phyloP scores from a whole-genome alignment of 2,113 vertebrate species.

The Menura novaehollandiae region DNA sequence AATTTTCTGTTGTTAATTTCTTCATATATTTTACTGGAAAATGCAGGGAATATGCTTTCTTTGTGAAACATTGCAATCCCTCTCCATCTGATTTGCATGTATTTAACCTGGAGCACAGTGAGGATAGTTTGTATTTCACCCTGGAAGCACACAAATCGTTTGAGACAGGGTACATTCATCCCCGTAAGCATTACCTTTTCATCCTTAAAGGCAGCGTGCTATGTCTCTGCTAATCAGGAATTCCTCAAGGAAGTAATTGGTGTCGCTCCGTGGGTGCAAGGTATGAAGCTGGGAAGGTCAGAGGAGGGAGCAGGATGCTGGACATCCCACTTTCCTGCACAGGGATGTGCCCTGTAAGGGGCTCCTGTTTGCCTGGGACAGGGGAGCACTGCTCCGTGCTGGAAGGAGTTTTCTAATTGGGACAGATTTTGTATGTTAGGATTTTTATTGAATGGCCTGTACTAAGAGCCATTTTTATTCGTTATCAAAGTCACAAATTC shows the following conservation, averaged over 20 bases:
- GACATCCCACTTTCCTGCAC: accelerated
- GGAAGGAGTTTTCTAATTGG: neutral
- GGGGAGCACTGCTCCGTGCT: neutral
- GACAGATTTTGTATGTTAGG: neutral
- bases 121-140: neutral
- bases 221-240: neutral
- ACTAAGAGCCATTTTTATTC: neutral
- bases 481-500: neutral
- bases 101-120: neutral
- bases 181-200: neutral
- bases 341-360: accelerated
- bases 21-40: neutral
- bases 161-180: neutral
- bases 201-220: accelerated
- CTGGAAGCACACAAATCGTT: neutral
- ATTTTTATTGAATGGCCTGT: neutral
- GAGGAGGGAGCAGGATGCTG: neutral
- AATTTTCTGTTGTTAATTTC: neutral
- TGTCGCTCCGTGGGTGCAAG: accelerated
- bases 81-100: accelerated
- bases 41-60: accelerated
- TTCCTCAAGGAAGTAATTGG: neutral
- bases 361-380: neutral
- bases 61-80: neutral
- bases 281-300: neutral